Conservation (phyloP, 2,113 vertebrate species). For the Gulo gulo region DNA sequence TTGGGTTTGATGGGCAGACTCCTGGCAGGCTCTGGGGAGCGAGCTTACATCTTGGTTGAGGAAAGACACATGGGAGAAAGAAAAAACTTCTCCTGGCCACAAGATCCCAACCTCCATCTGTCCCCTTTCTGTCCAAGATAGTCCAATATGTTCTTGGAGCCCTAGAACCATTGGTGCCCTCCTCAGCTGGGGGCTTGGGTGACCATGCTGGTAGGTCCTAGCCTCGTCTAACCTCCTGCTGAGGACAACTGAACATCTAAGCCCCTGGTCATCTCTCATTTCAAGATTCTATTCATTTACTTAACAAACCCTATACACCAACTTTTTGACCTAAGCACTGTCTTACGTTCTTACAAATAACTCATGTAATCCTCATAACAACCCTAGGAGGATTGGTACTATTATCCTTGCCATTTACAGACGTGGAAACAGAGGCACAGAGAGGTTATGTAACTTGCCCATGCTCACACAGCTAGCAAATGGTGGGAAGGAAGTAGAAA, state of each 20-base stretch:
- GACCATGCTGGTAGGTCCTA: neutral
- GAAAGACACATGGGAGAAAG: neutral
- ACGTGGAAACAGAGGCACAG: neutral
- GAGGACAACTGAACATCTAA: neutral
- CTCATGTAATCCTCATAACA: neutral
- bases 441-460: slow-evolving; percentile 6
- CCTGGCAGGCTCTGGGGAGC: neutral
- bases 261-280: neutral
- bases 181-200: neutral
- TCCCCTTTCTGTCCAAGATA: neutral
- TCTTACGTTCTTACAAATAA: neutral
- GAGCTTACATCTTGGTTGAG: neutral
- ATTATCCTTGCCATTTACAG: neutral
- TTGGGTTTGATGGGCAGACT: slow-evolving; percentile 15
- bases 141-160: neutral
- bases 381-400: neutral
- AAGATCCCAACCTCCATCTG: neutral
- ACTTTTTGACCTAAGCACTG: neutral
- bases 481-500: neutral
- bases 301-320: neutral
- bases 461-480: neutral
- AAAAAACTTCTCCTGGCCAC: neutral
- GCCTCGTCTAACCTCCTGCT: neutral
- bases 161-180: neutral
- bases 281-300: slow-evolving; percentile 7